Conservation (phyloP, 1,140 invertebrate species). For the Drosophila chauvacae region DNA sequence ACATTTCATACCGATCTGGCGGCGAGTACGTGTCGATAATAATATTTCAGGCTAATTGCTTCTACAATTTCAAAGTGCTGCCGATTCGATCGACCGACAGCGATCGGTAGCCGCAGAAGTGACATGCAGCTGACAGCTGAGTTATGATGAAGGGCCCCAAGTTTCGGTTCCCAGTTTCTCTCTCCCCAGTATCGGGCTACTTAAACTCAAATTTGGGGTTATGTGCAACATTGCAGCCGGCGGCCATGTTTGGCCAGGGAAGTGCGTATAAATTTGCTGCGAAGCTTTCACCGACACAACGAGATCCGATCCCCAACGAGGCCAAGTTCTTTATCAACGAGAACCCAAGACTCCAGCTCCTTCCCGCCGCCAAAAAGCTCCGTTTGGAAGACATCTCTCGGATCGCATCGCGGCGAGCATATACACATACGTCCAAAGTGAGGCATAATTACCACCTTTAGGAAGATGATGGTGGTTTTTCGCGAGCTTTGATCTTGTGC, state of each 20-base stretch:
- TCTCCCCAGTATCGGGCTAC: conserved; percentile 48
- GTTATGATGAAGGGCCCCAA: conserved; percentile 67
- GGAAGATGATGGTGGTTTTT: conserved; percentile 84
- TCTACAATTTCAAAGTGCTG: conserved; percentile 73
- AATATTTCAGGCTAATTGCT: conserved; percentile 80
- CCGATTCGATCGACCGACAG: conserved; percentile 53
- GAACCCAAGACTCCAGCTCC: background rate
- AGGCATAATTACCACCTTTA: conserved; percentile 84
- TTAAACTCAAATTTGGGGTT: conserved; percentile 74
- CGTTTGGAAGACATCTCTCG: conserved; percentile 31
- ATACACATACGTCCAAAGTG: conserved; percentile 54
- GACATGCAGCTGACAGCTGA: conserved; percentile 83
- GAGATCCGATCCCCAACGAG: conserved; percentile 47
- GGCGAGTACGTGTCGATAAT: conserved; percentile 78
- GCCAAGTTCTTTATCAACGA: conserved; percentile 45
- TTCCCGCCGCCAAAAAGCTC: conserved; percentile 15
- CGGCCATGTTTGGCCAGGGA: conserved; percentile 67
- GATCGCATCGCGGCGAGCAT: conserved; percentile 34
- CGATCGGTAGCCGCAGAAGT: conserved; percentile 80
- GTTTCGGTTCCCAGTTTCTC: conserved; percentile 1
- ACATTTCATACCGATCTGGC: conserved; percentile 33
- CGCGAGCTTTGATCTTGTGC: conserved; percentile 79
- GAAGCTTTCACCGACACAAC: conserved; percentile 73
- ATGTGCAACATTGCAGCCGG: conserved; percentile 52
- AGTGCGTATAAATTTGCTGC: conserved; percentile 79